These are phyloP conservation scores for Anolis sagrei DNA, from an alignment of 2,113 vertebrate genomes.

Conservation along the genomic window DNA sequence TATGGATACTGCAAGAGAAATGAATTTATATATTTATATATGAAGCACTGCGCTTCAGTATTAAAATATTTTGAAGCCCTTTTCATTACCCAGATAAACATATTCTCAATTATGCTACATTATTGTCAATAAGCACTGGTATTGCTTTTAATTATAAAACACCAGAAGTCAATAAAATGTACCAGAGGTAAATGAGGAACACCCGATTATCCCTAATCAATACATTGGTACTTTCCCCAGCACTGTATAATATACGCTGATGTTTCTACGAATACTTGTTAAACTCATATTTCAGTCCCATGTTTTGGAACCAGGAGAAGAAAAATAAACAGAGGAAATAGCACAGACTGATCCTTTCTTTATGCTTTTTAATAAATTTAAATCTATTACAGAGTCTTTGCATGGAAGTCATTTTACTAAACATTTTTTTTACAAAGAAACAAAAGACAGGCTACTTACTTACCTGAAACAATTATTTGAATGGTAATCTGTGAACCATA, in stretches of 20 bases:
- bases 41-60: background rate
- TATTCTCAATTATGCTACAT: background rate
- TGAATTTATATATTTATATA: background rate
- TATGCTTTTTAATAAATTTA: slow-evolving; percentile 64
- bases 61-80: background rate
- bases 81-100: slow-evolving; percentile 5
- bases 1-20: background rate
- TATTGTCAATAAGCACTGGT: slow-evolving; percentile 11
- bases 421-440: slow-evolving; percentile 4
- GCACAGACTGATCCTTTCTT: slow-evolving; percentile 47
- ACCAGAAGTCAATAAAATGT: slow-evolving; percentile 33
- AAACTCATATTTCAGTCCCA: slow-evolving; percentile 60
- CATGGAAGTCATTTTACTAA: slow-evolving; percentile 34
- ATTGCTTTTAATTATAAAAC: slow-evolving; percentile 2
- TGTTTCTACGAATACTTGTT: slow-evolving; percentile 69
- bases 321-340: background rate
- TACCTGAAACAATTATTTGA: no score
- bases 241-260: slow-evolving; percentile 51
- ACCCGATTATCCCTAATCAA: slow-evolving; percentile 39
- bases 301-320: slow-evolving; percentile 63
- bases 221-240: slow-evolving; percentile 56
- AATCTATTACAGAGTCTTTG: slow-evolving; percentile 58
- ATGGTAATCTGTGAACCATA: no score
- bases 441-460: background rate
- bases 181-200: slow-evolving; percentile 45